Base-by-base conservation (phyloP, 2,888 invertebrate genomes). In the Stenoptilia bipunctidactyla region DNA sequence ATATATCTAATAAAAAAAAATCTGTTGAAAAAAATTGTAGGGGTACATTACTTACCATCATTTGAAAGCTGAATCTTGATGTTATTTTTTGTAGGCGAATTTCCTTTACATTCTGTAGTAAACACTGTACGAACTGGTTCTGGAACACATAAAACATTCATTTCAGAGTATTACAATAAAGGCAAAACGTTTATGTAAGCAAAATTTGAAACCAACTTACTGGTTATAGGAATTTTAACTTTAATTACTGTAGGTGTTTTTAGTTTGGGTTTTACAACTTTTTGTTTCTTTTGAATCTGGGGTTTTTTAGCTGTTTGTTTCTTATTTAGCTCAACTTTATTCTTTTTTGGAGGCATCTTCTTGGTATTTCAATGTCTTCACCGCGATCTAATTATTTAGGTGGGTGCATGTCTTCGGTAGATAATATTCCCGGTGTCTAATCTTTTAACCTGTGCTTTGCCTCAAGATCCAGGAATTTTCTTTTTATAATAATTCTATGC, bases 11-110 rank as follows among this genome's bases (percentile, higher is more conserved):
- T n/a, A n/a, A n/a, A n/a, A n/a, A n/a, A n/a, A n/a, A n/a, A n/a
- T n/a, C n/a, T n/a, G n/a, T n/a, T n/a, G n/a, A 15, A 40, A 15
- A 27, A 10, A 41, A 39, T 9, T n/a, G 13, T 27, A 40, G 15
- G 27, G 27, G 6, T 27, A 38, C 25, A 36, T 33, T 33, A 38
- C 30, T 41, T 51, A 66, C 66, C 66, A 57, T 61, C 55, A 59
- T 66, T 66, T 13, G 65, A 62, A n/a, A 66, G 45, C 20, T 58
- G 53, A 30, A 67, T 37, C 49, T 61, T 57, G 4, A 45, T 42
- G 30, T 46, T 41, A 12, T 41, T 30, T 27, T 48, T 44, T 2
- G 41, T 5, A 20, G 8, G 20, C 3, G 20, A 8, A 20, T 38
- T 15, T 46, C 36, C 9, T 33, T 5, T n/a, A 33, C 4, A 5